Base-by-base conservation (phyloP, 1,140 invertebrate species). In the Magallana gigas region DNA sequence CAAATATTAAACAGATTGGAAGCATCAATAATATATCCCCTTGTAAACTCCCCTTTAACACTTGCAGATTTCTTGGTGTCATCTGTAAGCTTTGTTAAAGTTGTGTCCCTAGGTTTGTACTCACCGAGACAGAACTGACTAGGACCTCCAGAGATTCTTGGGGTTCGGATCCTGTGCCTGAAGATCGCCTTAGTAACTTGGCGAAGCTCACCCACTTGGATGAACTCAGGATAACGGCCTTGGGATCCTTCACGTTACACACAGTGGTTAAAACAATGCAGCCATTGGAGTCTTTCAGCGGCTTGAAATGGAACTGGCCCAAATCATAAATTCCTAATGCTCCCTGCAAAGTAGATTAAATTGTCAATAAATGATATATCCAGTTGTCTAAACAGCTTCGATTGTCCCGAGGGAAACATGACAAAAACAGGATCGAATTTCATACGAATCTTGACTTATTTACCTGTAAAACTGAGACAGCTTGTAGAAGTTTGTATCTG, bases 381-480 rank as follows among this genome's bases (percentile, higher is more conserved):
- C 71, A 16, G 4, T 48, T 48, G 36, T 48, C 36, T 48, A 0
- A 48, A 5, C 36, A 48, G 36, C 36, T 48, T 48, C 36, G 36
- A 48, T 48, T 48, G 36, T 48, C 36, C 5, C 5, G 2, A 48
- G 36, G 36, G 36, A 48, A 48, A 48, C 36, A 48, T 48, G 36
- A 48, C 36, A 48, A 48, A 48, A 4, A 48, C 36, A 48, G 5
- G 36, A 48, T 48, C 36, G 5, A 48, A 48, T 48, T 48, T 48
- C 36, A 48, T 4, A 48, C 36, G 0, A 48, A 48, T 48, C 36
- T 48, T 48, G 36, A 23, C 36, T 36, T 1, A 5, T 12, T 12
- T 84, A 97, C 97, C 97, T 99, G 98, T 97, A 99, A 98, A 91
- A 99, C 97, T 4, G 97, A 96, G 12, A 97, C 97, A 0, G 98